Base-by-base conservation (phyloP, 2,797 vertebrate species). In the Synanceia verrucosa region DNA sequence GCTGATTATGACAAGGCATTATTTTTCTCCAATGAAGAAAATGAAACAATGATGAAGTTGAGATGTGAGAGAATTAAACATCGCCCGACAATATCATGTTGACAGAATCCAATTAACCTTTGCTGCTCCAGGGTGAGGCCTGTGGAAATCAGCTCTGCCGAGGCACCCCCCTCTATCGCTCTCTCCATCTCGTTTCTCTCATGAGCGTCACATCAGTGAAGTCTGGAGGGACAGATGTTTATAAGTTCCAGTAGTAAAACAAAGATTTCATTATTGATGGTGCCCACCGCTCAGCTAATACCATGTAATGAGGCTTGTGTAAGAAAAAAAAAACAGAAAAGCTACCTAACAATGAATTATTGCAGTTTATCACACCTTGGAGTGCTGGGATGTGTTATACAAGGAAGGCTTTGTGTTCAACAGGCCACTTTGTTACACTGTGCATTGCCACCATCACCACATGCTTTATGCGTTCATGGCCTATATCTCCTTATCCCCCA, bases 41-140 rank as follows among this genome's bases (percentile, higher is more conserved):
- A 74, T 79, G 26, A 70, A 73, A 67, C 71, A 70, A 51, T 26
- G 31, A 6, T 4, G 9, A 51, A 57, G 62, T 50, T 41, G 23
- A 56, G 24, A 77, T 79, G 44, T 52, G 70, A 74, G 47, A 76
- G 57, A 74, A 70, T 66, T 36, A 72, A 79, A 72, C 72, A 70
- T 65, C 5, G 43, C 2, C 36, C 9, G 5, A 70, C 60, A 64
- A 71, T 58, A 81, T 81, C 59, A 46, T 39, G 61, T 64, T 69
- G 68, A 70, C 70, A 79, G 60, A 78, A 82, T 84, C 77, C 69
- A 83, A 83, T 88, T 86, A 88, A 83, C 81, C 81, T 86, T 83
- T 77, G 52, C 24, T 23, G 62, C 62, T 65, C 74, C 43, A 24
- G 44, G 28, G 28, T 51, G 41, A 82, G 52, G 60, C 48, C 70